Percentiles rank a stretch among this genome's conserved stretches.
Conservation (phyloP, 2,113 vertebrate species). For the Pterophyllum scalare region DNA sequence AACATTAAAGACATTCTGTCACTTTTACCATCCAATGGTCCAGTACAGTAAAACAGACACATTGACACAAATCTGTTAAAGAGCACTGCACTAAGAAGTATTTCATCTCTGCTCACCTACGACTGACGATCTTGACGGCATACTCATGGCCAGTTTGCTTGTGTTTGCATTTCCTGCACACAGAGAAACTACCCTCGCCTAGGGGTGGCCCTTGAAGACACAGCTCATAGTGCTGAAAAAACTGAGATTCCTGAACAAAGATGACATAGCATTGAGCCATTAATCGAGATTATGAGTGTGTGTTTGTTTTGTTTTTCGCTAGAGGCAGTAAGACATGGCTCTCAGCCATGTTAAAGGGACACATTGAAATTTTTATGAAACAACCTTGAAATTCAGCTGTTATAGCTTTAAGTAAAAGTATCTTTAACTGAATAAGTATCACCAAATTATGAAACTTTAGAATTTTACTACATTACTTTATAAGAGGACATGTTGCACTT, state of each 20-base stretch:
- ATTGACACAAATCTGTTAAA: neutral
- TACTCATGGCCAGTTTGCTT: slow-evolving; percentile 87
- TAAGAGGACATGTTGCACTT: neutral
- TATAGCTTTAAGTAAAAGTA: neutral
- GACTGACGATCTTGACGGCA: slow-evolving; percentile 92
- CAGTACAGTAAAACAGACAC: neutral
- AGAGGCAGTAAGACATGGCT: neutral
- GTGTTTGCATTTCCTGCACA: slow-evolving; percentile 89
- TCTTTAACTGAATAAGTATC: neutral
- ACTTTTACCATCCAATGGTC: neutral
- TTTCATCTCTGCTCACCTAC: slow-evolving; percentile 79
- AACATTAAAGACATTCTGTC: neutral
- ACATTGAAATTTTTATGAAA: neutral
- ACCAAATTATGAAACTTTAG: neutral
- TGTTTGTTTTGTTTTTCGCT: too few relatives aligned
- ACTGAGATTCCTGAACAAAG: slow-evolving; percentile 86
- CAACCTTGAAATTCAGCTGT: neutral
- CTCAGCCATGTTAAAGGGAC: neutral
- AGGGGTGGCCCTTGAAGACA: slow-evolving; percentile 85
- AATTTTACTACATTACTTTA: too few relatives aligned
- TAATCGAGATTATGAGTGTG: neutral
- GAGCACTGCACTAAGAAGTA: neutral
- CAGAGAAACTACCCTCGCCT: slow-evolving; percentile 91
- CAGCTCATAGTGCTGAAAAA: slow-evolving; percentile 91
- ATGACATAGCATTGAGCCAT: neutral